Conservation (phyloP, 1,140 invertebrate genomes). For the Anoplophora glabripennis region DNA sequence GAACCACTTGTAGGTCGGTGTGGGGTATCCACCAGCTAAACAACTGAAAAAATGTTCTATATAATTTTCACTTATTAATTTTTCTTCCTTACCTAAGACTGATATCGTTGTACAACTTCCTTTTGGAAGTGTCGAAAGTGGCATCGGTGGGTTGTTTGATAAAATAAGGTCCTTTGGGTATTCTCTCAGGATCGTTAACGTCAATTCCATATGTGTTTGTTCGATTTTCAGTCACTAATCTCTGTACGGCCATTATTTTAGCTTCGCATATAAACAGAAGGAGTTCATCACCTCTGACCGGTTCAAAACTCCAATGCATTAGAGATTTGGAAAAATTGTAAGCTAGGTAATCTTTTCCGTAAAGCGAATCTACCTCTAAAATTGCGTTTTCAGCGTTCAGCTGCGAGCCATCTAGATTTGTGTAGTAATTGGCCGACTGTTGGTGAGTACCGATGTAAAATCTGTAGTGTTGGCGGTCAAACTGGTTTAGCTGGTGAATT, state of each 20-base stretch:
- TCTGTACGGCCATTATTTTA: constrained; percentile 62
- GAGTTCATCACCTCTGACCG: constrained; percentile 71
- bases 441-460: constrained; percentile 83
- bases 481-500: constrained; percentile 69
- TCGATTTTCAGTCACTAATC: constrained; percentile 66
- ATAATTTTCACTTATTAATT: neutral
- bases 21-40: constrained; percentile 84
- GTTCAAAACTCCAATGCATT: constrained; percentile 80
- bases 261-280: constrained; percentile 89
- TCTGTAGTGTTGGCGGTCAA: constrained; percentile 81
- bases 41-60: constrained; percentile 55
- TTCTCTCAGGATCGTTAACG: constrained; percentile 69
- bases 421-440: constrained; percentile 72
- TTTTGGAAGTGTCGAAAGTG: constrained; percentile 79
- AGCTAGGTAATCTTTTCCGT: constrained; percentile 56
- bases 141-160: constrained; percentile 78
- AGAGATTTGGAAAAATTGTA: constrained; percentile 68
- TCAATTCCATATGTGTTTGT: constrained; percentile 80
- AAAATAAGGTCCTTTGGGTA: constrained; percentile 85
- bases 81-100: constrained; percentile 55
- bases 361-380: constrained; percentile 53
- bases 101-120: constrained; percentile 68
- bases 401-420: constrained; percentile 78
- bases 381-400: constrained; percentile 79
- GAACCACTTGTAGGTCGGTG: constrained; percentile 89